These are phyloP conservation scores for Lepetodrilus schrolli DNA, from an alignment of 2,888 invertebrate species.

Conservation along the genomic window DNA sequence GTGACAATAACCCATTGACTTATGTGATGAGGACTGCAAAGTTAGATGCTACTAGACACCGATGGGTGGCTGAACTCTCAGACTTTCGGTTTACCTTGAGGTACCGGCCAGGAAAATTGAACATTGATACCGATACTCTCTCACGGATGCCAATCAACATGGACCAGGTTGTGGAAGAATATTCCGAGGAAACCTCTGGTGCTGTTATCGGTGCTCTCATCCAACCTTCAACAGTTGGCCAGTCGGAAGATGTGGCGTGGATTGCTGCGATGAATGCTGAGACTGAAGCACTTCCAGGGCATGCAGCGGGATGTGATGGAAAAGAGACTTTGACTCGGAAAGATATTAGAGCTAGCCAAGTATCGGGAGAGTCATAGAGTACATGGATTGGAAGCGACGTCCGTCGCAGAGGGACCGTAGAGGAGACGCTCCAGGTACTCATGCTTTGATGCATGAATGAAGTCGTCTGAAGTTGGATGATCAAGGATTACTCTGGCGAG, in stretches of 20 bases:
- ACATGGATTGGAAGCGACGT: not conserved
- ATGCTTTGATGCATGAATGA: constrained; percentile 18
- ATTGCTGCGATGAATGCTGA: not conserved
- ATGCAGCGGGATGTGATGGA: no score
- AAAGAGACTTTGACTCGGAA: no score
- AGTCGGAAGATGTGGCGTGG: not conserved
- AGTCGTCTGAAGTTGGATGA: constrained; percentile 10
- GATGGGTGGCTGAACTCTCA: constrained; percentile 30
- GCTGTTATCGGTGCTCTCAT: not conserved
- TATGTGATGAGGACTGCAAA: constrained; percentile 29
- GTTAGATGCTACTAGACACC: constrained; percentile 27
- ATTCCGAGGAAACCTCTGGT: not conserved
- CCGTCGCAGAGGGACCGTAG: not conserved
- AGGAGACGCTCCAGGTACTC: not conserved
- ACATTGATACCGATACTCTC: constrained; percentile 29
- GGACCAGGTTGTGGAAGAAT: constrained; percentile 5
- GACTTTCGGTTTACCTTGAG: constrained; percentile 31
- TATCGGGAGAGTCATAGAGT: no score
- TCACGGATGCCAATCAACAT: constrained; percentile 33
- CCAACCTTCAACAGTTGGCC: not conserved
- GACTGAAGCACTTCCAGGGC: not conserved
- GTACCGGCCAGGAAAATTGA: constrained; percentile 27
- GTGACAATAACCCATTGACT: constrained; percentile 28
- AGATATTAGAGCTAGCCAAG: no score
- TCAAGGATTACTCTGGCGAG: constrained; percentile 28